A percentile compares a stretch with the other conserved stretches of the same genome.
Evolutionary conservation across 2,888 invertebrate species (phyloP).

Genomic region (Troides oblongomaculatus): DNA sequence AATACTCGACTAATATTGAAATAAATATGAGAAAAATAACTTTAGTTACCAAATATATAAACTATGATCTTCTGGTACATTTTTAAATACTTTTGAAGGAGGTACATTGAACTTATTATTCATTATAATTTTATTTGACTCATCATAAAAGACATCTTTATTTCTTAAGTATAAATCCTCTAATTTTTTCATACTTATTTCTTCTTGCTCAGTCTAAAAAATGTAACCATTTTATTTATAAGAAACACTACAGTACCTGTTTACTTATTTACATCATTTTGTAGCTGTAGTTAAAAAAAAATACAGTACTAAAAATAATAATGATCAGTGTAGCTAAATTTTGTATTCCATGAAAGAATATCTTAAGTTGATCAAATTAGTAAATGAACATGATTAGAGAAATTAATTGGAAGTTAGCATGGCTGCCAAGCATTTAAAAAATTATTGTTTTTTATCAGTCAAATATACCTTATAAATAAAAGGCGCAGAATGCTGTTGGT

Average conservation of each 20-base stretch:
- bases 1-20: not conserved
- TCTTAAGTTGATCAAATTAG: too few relatives aligned
- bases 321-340: too few relatives aligned
- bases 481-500: slow-evolving; percentile 64
- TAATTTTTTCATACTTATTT: slow-evolving; percentile 77
- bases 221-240: not conserved
- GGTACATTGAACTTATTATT: slow-evolving; percentile 59
- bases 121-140: slow-evolving; percentile 80
- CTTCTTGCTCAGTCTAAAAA: slow-evolving; percentile 80
- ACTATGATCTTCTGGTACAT: slow-evolving; percentile 44
- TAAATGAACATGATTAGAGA: too few relatives aligned
- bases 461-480: slow-evolving; percentile 77
- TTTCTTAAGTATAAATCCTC: slow-evolving; percentile 80
- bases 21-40: not conserved
- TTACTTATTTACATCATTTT: too few relatives aligned
- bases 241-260: too few relatives aligned
- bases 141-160: slow-evolving; percentile 80
- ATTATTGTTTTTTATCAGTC: not conserved
- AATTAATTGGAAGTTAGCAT: not conserved
- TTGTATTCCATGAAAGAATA: too few relatives aligned
- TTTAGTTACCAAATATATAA: slow-evolving; percentile 58
- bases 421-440: not conserved
- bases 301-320: too few relatives aligned
- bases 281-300: too few relatives aligned
- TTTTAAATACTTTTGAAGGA: slow-evolving; percentile 61